Percentiles rank a stretch among this genome's conserved stretches.
These are phyloP conservation scores for Cryptocephalus primarius DNA, from an alignment of 2,888 invertebrate genomes.

Conservation along the genomic window DNA sequence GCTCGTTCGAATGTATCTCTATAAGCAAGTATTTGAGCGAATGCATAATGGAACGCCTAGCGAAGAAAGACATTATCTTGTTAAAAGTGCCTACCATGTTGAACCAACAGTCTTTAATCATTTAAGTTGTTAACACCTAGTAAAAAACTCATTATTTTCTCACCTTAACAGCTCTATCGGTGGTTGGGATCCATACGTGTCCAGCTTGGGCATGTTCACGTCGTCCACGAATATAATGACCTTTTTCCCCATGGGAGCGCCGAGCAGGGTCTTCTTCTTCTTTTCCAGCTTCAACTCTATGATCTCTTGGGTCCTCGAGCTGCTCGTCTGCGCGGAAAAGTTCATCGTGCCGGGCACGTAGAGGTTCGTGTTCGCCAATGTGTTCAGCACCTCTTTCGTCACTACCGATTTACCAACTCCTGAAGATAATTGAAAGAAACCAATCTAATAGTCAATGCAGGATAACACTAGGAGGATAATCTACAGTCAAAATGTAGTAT, in stretches of 20 bases:
- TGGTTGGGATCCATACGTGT: conserved; percentile 83
- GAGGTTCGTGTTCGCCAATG: conserved; percentile 45
- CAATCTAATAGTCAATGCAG: not conserved
- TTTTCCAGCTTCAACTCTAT: conserved; percentile 78
- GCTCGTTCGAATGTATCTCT: too few relatives aligned
- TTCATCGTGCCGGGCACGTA: conserved; percentile 72
- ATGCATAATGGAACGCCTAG: too few relatives aligned
- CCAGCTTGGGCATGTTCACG: conserved; percentile 82
- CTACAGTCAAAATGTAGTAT: not conserved
- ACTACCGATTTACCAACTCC: conserved; percentile 87
- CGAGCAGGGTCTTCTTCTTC: conserved; percentile 65
- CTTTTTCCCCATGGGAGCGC: conserved; percentile 73
- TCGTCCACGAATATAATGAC: conserved; percentile 83
- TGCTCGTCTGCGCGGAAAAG: conserved; percentile 88
- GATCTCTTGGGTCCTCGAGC: conserved; percentile 72
- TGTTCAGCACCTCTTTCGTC: conserved; percentile 61
- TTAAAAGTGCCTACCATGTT: too few relatives aligned
- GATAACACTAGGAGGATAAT: not conserved
- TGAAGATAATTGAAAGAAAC: conserved; percentile 21
- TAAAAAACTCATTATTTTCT: too few relatives aligned
- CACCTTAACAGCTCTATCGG: conserved; percentile 79
- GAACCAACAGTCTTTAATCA: too few relatives aligned
- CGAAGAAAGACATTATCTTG: too few relatives aligned
- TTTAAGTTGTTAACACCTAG: too few relatives aligned
- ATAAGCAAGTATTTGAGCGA: too few relatives aligned